A percentile compares a stretch with the other conserved stretches of the same genome.
phyloP scores from a whole-genome alignment of 2,888 invertebrate species.

The Rosalia funebris region DNA sequence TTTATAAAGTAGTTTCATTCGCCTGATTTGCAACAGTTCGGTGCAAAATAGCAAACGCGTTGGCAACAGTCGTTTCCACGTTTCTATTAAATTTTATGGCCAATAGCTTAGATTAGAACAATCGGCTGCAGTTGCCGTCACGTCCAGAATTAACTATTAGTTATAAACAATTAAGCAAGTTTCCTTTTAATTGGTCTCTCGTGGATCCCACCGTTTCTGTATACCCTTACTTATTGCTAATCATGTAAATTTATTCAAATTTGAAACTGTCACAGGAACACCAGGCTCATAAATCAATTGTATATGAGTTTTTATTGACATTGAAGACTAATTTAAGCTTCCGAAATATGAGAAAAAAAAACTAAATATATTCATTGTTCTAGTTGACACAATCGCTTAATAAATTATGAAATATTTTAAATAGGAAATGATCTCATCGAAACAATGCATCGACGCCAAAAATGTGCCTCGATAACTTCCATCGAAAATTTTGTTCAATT shows the following conservation, averaged over 20 bases:
- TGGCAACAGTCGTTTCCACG: background rate
- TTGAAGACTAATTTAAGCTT: conserved; percentile 8
- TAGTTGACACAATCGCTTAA: too few relatives aligned
- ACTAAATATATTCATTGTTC: too few relatives aligned
- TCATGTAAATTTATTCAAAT: conserved; percentile 12
- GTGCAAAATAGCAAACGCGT: conserved; percentile 12
- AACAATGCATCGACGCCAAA: too few relatives aligned
- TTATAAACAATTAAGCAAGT: conserved; percentile 2
- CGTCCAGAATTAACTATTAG: conserved; percentile 20
- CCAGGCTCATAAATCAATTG: conserved; percentile 10
- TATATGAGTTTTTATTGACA: background rate
- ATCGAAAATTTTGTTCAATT: too few relatives aligned
- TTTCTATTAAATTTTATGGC: conserved; percentile 9
- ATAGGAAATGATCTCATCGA: too few relatives aligned
- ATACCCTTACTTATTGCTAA: background rate
- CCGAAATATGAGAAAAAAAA: too few relatives aligned
- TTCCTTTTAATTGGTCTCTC: conserved; percentile 3
- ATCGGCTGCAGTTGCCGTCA: conserved; percentile 4
- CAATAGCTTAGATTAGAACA: conserved; percentile 7
- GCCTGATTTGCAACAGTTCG: background rate
- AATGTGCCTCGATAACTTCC: too few relatives aligned
- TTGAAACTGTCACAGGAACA: background rate
- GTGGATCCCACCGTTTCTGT: background rate
- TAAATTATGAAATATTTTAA: too few relatives aligned
- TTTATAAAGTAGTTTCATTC: background rate